Base-by-base conservation (phyloP, 2,797 vertebrate genomes). In the Coranthus polyacanthus region DNA sequence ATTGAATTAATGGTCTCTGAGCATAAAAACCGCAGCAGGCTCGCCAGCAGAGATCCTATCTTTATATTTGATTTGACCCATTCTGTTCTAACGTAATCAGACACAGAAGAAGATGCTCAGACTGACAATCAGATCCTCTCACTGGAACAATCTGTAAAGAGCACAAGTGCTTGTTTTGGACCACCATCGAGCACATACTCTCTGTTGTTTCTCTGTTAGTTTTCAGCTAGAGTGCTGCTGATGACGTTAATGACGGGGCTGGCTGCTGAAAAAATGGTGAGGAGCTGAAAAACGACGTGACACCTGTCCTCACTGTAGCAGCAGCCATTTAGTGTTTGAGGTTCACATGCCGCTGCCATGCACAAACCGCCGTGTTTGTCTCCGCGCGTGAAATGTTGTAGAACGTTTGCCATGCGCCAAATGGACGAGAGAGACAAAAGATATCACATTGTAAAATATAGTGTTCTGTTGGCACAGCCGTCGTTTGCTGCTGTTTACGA, bases 1-100 rank as follows among this genome's bases (percentile, higher is more conserved):
- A 38, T 37, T 22, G 32, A 21, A 2, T 55, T 22, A 46, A 37
- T 46, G 55, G 36, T 2, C 54, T 37, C 32, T 24, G 46, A 57
- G 34, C 12, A 50, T 71, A 47, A 41, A 17, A 61, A 50, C n/a
- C 16, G 22, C 38, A 13, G 50, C 20, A 36, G n/a, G n/a, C n/a
- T n/a, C n/a, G n/a, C n/a, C n/a, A n/a, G 21, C 44, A 38, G 46
- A 65, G 60, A 67, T 39, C 10, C 38, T 15, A 0, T 32, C 15
- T 18, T 24, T 68, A 10, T 2, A 26, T 63, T 59, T 53, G 37
- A 49, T 73, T 54, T 32, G 73, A 65, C 70, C 61, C 77, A 66
- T 24, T 38, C 21, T 58, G 13, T 58, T 56, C 62, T 52, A 22
- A 39, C 29, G n/a, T n/a, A n/a, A n/a, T n/a, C n/a, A n/a, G n/a